phyloP scores from a whole-genome alignment of 2,113 vertebrate genomes.

The Hemiprocne comata region DNA sequence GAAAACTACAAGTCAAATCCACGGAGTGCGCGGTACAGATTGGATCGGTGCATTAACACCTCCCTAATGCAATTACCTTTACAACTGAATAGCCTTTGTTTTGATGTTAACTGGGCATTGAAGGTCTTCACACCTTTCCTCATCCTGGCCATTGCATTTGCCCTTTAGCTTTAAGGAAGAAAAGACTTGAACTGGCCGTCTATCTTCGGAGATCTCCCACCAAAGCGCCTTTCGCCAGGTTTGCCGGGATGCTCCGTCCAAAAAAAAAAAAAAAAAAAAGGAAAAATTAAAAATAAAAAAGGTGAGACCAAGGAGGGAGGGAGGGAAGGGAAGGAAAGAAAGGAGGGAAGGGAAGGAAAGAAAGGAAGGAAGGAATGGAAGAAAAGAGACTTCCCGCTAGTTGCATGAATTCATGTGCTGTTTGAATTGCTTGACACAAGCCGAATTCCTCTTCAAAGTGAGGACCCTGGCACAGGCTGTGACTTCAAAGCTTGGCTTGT shows the following conservation, averaged over 20 bases:
- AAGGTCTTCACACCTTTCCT: neutral
- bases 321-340: neutral
- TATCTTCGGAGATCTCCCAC: neutral
- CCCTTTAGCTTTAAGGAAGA: neutral
- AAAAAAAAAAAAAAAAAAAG: too few species aligned
- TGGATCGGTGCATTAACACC: neutral
- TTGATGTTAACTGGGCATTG: neutral
- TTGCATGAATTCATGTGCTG: neutral
- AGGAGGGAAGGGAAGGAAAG: neutral
- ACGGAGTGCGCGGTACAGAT: fast-evolving
- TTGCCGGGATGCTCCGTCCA: neutral
- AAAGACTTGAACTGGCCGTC: neutral
- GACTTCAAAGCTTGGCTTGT: fast-evolving
- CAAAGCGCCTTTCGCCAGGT: neutral
- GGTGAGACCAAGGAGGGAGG: too few species aligned
- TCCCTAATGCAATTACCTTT: neutral
- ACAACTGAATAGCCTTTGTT: neutral
- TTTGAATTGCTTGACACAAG: neutral
- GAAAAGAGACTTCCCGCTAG: neutral
- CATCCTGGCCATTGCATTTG: neutral
- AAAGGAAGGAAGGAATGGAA: neutral
- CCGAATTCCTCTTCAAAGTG: neutral
- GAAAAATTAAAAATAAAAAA: too few species aligned
- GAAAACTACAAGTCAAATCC: neutral
- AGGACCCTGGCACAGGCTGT: neutral